Base-by-base conservation (phyloP, 2,797 vertebrate species). In the Diplodus puntazzo region DNA sequence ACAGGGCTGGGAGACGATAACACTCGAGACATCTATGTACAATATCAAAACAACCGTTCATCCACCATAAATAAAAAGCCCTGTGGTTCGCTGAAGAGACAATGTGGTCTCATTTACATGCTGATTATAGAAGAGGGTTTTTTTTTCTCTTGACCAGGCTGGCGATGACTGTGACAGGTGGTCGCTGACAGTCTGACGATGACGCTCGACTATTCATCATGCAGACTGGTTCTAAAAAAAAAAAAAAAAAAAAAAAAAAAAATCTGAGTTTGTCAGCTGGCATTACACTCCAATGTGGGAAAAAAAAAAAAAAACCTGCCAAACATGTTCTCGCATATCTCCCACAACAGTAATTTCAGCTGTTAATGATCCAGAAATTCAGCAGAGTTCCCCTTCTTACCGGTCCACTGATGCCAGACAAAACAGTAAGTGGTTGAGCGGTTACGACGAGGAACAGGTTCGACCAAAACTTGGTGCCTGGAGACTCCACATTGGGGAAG, bases 11-110 rank as follows among this genome's bases (percentile, higher is more conserved):
- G 64, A 69, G 60, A 78, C 18, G 10, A 21, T 7, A 64, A 87
- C 75, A 73, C 58, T 73, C 23, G 6, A 73, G 46, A 88, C 66
- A 61, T 43, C 25, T 64, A 78, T 91, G 69, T 88, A 91, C 87
- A 93, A 67, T 45, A 64, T 80, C 66, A 74, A 88, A 80, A 76
- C 25, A 45, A 70, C 20, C 46, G 55, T 78, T 73, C 69, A 61
- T 5, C 8, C 68, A 70, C 73, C 39, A 72, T 74, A 73, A 81
- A 80, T 46, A 12, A 11, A 80, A 80, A 89, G 82, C 79, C 79
- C 82, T 84, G 63, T 66, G 42, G 65, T 23, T 64, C 55, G 64
- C 73, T 45, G 48, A 74, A 30, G 63, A 81, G 77, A 73, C 39
- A 7, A 45, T 8, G 45, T 39, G 62, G 52, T 42, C 43, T 66